phyloP scores from a whole-genome alignment of 2,113 vertebrate species.

The Heterocephalus glaber region DNA sequence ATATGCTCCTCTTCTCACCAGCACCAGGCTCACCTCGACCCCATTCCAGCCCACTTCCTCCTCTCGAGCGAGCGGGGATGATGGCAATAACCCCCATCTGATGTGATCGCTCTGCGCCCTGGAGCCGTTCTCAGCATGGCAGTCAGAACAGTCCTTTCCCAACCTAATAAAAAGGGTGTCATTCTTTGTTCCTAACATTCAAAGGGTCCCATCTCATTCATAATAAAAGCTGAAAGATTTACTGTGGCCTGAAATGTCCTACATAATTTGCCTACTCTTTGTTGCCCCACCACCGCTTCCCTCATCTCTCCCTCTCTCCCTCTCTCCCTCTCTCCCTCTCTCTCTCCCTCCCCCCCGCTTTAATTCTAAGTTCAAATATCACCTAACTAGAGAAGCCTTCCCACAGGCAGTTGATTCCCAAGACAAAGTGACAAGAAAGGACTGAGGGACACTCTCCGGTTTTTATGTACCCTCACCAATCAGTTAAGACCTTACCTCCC shows the following conservation, averaged over 20 bases:
- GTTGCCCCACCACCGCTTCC: background rate
- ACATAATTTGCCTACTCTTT: background rate
- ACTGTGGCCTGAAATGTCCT: background rate
- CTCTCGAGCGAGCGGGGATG: background rate
- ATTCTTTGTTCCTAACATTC: background rate
- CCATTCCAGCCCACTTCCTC: background rate
- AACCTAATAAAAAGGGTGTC: background rate
- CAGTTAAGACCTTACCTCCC: background rate
- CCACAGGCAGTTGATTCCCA: background rate
- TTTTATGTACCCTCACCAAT: background rate
- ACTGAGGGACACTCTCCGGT: too few relatives aligned
- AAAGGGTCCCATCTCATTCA: background rate
- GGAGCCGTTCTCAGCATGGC: background rate
- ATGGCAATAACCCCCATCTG: background rate
- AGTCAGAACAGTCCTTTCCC: background rate
- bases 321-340: background rate
- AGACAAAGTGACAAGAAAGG: background rate
- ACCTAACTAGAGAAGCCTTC: background rate
- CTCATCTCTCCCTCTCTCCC: background rate
- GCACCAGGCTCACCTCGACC: background rate
- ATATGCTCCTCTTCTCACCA: background rate
- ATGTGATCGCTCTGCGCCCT: background rate
- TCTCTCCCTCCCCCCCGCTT: background rate
- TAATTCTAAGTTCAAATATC: background rate
- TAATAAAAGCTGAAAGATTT: background rate